A percentile compares a stretch with the other conserved stretches of the same genome.
Evolutionary conservation across 2,888 invertebrate genomes (phyloP).

Genomic region (Amblyjoppa proteus): DNA sequence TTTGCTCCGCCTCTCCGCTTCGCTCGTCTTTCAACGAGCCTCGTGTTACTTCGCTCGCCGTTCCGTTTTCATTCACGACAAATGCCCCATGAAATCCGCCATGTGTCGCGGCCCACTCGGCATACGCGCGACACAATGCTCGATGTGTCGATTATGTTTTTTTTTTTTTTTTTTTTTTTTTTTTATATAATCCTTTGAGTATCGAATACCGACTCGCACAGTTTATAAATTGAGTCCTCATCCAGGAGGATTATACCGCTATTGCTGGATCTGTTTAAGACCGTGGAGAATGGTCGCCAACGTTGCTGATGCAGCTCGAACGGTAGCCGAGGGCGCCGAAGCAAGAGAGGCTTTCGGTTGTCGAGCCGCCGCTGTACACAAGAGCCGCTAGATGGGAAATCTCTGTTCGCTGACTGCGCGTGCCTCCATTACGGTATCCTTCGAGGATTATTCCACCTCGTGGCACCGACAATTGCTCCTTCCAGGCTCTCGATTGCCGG

Average conservation of each 20-base stretch:
- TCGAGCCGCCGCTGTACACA: slow-evolving; percentile 15
- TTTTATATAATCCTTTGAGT: slow-evolving; percentile 79
- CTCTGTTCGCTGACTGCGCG: slow-evolving; percentile 72
- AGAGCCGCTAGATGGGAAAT: slow-evolving; percentile 76
- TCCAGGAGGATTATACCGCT: slow-evolving; percentile 77
- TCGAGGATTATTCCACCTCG: slow-evolving; percentile 79
- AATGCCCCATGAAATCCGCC: slow-evolving; percentile 77
- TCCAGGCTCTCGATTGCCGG: slow-evolving; percentile 43
- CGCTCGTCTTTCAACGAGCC: slow-evolving; percentile 38
- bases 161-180: slow-evolving; percentile 74
- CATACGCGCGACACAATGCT: slow-evolving; percentile 68
- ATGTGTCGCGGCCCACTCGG: slow-evolving; percentile 68
- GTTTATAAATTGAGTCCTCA: slow-evolving; percentile 82
- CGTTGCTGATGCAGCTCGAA: slow-evolving; percentile 30
- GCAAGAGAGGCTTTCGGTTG: slow-evolving; percentile 21
- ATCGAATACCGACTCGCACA: slow-evolving; percentile 75
- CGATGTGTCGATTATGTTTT: slow-evolving; percentile 73
- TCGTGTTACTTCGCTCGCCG: not conserved
- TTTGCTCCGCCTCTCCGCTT: not conserved
- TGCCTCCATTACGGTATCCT: slow-evolving; percentile 72
- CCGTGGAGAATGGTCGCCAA: slow-evolving; percentile 1
- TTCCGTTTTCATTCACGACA: slow-evolving; percentile 68
- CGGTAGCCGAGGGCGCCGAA: slow-evolving; percentile 30
- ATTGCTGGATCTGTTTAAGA: not conserved
- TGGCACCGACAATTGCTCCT: slow-evolving; percentile 69